A percentile compares a stretch with the other conserved stretches of the same genome.
Evolutionary conservation across 2,797 vertebrate genomes (phyloP).

Genomic region (Enteromius radiatus): DNA sequence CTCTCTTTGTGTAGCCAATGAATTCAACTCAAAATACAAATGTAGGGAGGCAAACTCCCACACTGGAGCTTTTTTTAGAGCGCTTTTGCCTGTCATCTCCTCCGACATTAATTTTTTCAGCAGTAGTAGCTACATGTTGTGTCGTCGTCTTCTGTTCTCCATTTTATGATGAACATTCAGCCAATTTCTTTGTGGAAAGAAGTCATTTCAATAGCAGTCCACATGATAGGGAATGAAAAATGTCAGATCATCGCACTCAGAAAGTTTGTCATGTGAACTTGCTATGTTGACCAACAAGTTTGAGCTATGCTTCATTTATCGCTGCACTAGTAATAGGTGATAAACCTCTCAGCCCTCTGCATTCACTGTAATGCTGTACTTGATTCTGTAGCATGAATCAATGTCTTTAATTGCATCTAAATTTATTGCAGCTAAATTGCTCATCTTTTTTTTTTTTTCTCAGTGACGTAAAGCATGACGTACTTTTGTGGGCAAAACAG

Average conservation of each 20-base stretch:
- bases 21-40: not conserved
- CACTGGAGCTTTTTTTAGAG: not conserved
- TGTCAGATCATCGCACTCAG: not conserved
- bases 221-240: not conserved
- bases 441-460: slow-evolving; percentile 14
- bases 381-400: slow-evolving; percentile 5
- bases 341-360: not conserved
- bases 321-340: not conserved
- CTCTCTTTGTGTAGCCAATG: not conserved
- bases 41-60: not conserved
- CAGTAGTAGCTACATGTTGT: not conserved
- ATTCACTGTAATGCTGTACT: not conserved
- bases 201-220: not conserved
- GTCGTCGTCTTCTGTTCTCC: not conserved
- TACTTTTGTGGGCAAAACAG: slow-evolving; percentile 12
- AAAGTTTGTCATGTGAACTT: not conserved
- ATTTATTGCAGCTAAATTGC: slow-evolving; percentile 3
- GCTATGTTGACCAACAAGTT: not conserved
- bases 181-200: not conserved
- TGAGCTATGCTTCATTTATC: not conserved
- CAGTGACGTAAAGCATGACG: slow-evolving; percentile 24
- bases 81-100: not conserved
- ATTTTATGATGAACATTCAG: not conserved
- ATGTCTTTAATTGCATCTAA: slow-evolving; percentile 22
- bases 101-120: not conserved